Evolutionary conservation across 2,113 vertebrate species (phyloP).

Genomic region (Mungos mungo): DNA sequence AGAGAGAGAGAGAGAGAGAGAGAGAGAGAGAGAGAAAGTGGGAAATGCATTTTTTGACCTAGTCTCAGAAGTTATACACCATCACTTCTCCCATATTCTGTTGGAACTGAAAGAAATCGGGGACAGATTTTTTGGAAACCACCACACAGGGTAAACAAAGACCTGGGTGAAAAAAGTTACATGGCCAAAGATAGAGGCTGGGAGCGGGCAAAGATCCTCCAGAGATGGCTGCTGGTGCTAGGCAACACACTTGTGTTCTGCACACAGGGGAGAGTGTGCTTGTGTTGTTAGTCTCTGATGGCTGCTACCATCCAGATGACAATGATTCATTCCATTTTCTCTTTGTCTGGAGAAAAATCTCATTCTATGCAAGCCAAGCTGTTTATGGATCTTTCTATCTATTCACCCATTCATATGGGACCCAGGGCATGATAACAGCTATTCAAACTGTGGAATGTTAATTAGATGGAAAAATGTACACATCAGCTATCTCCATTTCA

Average conservation of each 20-base stretch:
- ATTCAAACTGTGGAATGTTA: constrained; percentile 82
- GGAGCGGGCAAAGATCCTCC: background rate
- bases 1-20: too few species aligned
- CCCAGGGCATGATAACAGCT: constrained; percentile 78
- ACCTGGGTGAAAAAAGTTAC: background rate
- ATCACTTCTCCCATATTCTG: background rate
- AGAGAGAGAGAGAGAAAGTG: background rate
- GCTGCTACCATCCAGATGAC: constrained; percentile 59
- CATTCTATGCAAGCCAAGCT: constrained; percentile 73
- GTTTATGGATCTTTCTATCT: constrained; percentile 80
- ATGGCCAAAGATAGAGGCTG: background rate
- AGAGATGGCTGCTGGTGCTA: background rate
- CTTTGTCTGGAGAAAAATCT: constrained; percentile 77
- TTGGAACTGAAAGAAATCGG: background rate
- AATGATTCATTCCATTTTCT: constrained; percentile 68
- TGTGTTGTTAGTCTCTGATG: background rate
- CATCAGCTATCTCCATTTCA: constrained; percentile 78
- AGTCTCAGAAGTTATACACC: background rate
- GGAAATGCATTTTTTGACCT: background rate
- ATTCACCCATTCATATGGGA: constrained; percentile 79
- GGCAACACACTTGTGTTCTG: background rate
- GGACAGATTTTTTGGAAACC: background rate
- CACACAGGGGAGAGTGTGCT: background rate
- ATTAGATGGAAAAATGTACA: constrained; percentile 79
- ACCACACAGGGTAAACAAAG: constrained; percentile 21